These are phyloP conservation scores for Hymenopus coronatus DNA, from an alignment of 2,888 invertebrate species.

Conservation along the genomic window DNA sequence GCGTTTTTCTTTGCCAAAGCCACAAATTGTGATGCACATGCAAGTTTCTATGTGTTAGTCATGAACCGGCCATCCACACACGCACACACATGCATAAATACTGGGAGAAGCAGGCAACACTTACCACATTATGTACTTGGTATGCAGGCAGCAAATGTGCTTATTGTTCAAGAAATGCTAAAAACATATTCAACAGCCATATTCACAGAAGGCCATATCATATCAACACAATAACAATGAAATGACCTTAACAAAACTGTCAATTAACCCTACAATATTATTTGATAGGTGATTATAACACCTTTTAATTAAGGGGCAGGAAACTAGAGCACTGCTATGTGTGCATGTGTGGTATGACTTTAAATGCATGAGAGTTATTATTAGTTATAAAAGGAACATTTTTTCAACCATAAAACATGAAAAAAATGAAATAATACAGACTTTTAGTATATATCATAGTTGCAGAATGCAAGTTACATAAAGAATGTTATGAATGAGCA, in stretches of 20 bases:
- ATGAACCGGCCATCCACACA: background rate
- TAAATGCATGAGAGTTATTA: background rate
- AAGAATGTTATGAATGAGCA: background rate
- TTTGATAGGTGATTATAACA: background rate
- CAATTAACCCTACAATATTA: background rate
- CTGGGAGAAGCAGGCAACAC: conserved; percentile 19
- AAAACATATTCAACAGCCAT: conserved; percentile 5
- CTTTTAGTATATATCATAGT: too few species aligned
- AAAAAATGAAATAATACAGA: background rate
- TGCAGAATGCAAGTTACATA: background rate
- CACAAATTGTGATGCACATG: conserved; percentile 3
- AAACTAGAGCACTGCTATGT: background rate
- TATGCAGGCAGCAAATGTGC: background rate
- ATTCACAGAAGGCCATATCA: background rate
- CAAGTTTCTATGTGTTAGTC: conserved; percentile 18
- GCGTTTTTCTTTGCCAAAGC: conserved; percentile 1
- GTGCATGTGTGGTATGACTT: background rate
- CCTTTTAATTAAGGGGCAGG: background rate
- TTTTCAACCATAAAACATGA: background rate
- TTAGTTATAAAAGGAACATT: background rate
- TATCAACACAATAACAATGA: background rate
- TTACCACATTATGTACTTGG: background rate
- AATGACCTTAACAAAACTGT: background rate
- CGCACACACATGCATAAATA: conserved; percentile 10
- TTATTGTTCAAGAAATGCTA: background rate